Evolutionary conservation across 1,140 invertebrate species (phyloP), one percentile per base, ranked within the genome.

Genomic region (Kradibia gibbosae): DNA sequence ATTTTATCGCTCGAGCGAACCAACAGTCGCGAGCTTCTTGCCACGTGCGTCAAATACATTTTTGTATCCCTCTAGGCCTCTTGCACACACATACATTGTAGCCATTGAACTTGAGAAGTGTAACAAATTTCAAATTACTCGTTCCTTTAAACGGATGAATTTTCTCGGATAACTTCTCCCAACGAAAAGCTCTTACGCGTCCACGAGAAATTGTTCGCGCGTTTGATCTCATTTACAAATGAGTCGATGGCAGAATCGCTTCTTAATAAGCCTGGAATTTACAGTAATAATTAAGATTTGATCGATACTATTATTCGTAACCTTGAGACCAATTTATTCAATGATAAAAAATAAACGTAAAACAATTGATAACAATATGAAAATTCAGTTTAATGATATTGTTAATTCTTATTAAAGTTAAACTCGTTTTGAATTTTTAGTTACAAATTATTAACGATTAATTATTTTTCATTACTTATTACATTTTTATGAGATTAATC

Each of bases 1-100:
- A 77, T 82, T 77, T 77, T 77, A 78, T 82, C 67, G 45, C 36
- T 39, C 25, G 11, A 10, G 22, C 55, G 55, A 53, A 36, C 36
- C 34, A 74, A 48, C 10, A 20, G 36, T 28, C 70, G 25, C 36
- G 15, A 36, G 42, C 25, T 65, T 74, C 55, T 42, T 70, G 67
- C 31, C 60, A 36, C 13, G 45, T 60, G 36, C 20, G 42, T 17
- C 22, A 25, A 17, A 45, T 57, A 55, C 11, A 62, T 0, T 57
- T 75, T 45, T 60, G n/a, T n/a, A n/a, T n/a, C n/a, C n/a, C n/a
- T n/a, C n/a, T n/a, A n/a, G n/a, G 0, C 17, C 13, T 3, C 48
- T 71, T 57, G 7, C 36, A 20, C 11, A 42, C 36, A 48, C 22
- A 22, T 50, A 53, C 34, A 42, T 34, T 45, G 48, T 78, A 78